Base-by-base conservation (phyloP, 2,797 vertebrate species). In the Pseudochromis fuscus region DNA sequence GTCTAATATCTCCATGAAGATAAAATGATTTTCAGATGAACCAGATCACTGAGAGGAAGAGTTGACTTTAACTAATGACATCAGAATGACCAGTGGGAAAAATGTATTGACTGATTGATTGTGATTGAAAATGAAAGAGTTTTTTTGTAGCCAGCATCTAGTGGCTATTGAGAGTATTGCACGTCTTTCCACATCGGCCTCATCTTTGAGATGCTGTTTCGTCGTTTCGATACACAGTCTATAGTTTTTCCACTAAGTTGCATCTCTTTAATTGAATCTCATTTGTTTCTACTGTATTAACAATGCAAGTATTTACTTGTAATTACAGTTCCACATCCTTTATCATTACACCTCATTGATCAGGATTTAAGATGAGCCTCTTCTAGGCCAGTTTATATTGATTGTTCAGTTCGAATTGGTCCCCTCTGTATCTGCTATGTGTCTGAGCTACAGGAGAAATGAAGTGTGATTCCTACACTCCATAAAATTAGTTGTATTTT, bases 371-470 rank as follows among this genome's bases (percentile, higher is more conserved):
- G 60, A 62, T 42, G 4, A 35, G 25, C 24, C 3, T 46, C 66
- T 42, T 44, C 15, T 2, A 21, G 6, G 33, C 37, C n/a, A 21
- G 11, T 38, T 59, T 30, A n/a, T 63, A 24, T 63, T 67, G 81
- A 27, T 15, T 64, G 15, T 53, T 75, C 45, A 45, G 46, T 44
- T 48, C 57, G 67, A 46, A 75, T 68, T 62, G 44, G 38, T 72
- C 52, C 48, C 35, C 31, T 52, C 77, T 52, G 73, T 86, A 70
- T 77, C 15, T 24, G 38, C 67, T 15, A 7, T 30, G 59, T 24
- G 27, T 76, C 25, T 1, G 6, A 56, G 59, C 42, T 40, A 25
- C 61, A 49, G 31, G 12, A 68, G 49, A 72, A 56, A 64, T 60
- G 38, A 40, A 65, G 57, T 68, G 57, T 0, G 9, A 71, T 58